Base-by-base conservation (phyloP, 1,140 invertebrate species). In the Arion vulgaris region DNA sequence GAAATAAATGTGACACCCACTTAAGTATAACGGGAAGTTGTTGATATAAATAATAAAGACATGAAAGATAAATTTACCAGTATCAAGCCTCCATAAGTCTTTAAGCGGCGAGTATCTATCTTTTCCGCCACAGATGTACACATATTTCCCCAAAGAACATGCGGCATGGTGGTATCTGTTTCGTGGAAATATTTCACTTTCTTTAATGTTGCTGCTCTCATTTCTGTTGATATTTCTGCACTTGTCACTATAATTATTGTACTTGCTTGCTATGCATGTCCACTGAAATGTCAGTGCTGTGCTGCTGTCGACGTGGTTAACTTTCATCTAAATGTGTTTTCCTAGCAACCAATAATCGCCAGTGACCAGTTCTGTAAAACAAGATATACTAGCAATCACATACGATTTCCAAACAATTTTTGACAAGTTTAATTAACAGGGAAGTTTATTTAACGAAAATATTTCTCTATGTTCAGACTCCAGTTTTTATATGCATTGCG, bases 71-170 rank as follows among this genome's bases (percentile, higher is more conserved):
- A 11, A 93, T 94, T 94, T 88, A 97, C 96, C 94, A 28, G 97
- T 93, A 87, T 95, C 95, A 88, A 96, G 96, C 87, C 94, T 94
- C 96, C 96, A 97, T 81, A 97, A 94, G 93, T 97, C 96, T 90
- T 95, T 95, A 72, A 96, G 94, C 0, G 96, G 95, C 76, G 96
- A 92, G 90, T 96, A 95, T 41, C 96, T 96, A 92, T 96, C 96
- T 49, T 96, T 93, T 13, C 96, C 96, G 1, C 96, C 96, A 72
- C 96, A 93, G 57, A 97, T 93, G 90, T 96, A 97, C 77, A 97
- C 94, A 91, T 95, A 93, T 49, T 95, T 95, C 36, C 94, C 94
- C 69, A 95, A 93, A 51, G 96, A 92, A 79, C 96, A 96, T 68
- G 95, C 95, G 62, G 96, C 96, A 92, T 97, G 96, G 92, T 97